Percentiles rank a stretch among this genome's conserved stretches.
Conservation (phyloP, 2,113 vertebrate genomes). For the Pongo abelii region DNA sequence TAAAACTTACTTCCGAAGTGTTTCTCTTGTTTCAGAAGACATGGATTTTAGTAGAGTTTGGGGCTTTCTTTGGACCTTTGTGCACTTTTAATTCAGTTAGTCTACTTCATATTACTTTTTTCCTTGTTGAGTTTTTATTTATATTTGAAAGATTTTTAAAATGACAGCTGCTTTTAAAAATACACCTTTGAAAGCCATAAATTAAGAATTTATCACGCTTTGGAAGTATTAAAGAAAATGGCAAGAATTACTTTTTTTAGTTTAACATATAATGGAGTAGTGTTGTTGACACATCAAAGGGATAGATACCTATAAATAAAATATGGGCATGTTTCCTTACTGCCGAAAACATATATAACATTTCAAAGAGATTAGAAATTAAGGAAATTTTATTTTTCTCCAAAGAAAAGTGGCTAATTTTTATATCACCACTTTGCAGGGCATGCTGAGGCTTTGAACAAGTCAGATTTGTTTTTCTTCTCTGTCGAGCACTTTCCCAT, state of each 20-base stretch:
- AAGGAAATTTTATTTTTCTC: slow-evolving; percentile 36
- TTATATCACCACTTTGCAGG: not conserved
- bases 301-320: slow-evolving; percentile 44
- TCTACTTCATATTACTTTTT: slow-evolving; percentile 4
- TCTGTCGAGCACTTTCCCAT: not conserved
- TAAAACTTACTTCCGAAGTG: not conserved
- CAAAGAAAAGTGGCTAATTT: slow-evolving; percentile 26
- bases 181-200: slow-evolving; percentile 4
- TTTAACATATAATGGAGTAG: slow-evolving; percentile 40
- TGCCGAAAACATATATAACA: not conserved
- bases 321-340: not conserved
- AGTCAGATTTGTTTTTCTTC: not conserved
- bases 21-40: not conserved
- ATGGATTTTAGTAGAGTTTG: not conserved
- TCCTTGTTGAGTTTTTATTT: slow-evolving; percentile 22
- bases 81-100: not conserved
- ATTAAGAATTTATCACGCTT: slow-evolving; percentile 41
- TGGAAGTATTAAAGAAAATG: slow-evolving; percentile 59
- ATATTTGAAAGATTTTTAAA: not conserved
- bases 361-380: slow-evolving; percentile 56
- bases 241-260: slow-evolving; percentile 37
- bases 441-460: not conserved
- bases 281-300: slow-evolving; percentile 55
- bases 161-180: slow-evolving; percentile 1
- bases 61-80: not conserved